Base-by-base conservation (phyloP, 2,888 invertebrate species). In the Meganola albula region DNA sequence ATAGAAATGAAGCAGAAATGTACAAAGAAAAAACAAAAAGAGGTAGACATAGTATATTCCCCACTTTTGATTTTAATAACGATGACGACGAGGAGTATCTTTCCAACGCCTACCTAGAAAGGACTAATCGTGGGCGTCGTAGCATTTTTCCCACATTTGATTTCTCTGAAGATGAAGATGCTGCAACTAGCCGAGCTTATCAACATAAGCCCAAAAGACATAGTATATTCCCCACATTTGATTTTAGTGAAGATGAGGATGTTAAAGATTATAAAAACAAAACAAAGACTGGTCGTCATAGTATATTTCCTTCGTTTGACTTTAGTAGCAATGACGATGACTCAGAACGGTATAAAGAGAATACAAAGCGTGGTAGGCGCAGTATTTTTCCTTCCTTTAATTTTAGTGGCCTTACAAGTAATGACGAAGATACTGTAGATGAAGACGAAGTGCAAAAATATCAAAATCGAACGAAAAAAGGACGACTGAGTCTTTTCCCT, bases 381-480 rank as follows among this genome's bases (percentile, higher is more conserved):
- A 84, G 83, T 31, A 82, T 84, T 44, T 84, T 84, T 31, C 83
- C 83, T 2, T 68, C 69, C 7, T 83, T 84, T 29, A 72, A 84
- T 50, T 83, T 83, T 32, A 71, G 65, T 24, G 74, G 74, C 10
- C 58, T 53, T 27, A 58, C 70, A 20, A 69, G 65, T 29, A 71
- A 76, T 43, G 79, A 77, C 20, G 79, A 76, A 30, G 69, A 77
- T 39, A 73, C 71, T 23, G 63, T 82, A 39, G 76, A 82, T 32
- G 80, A 78, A 56, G 78, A 82, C 10, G 82, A 84, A 54, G 53
- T 80, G n/a, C 53, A 65, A 48, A 78, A 64, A 49, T 84, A 84
- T 48, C 78, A 83, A 48, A 75, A 75, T 38, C 63, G 72, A 49
- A 83, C 83, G 4, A 74, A 74, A 42, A 79, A 74, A 54, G 83